Evolutionary conservation across 2,888 invertebrate species (phyloP).

Genomic region (Hipparchia sbordonii): DNA sequence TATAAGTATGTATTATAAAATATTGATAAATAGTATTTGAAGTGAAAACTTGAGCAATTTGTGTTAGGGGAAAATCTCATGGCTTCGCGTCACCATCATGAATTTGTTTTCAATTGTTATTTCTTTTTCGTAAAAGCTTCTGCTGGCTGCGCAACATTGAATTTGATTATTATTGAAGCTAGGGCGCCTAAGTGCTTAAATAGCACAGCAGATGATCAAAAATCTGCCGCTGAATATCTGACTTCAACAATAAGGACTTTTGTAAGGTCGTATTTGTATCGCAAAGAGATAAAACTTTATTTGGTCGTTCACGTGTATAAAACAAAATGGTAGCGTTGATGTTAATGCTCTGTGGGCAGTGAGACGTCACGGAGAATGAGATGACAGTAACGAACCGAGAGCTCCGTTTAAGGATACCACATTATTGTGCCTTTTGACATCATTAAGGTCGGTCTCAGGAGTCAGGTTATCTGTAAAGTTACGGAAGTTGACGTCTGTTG

Average conservation of each 20-base stretch:
- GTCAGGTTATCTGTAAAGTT: conserved; percentile 50
- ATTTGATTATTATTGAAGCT: no score
- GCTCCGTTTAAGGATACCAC: conserved; percentile 69
- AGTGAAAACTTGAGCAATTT: no score
- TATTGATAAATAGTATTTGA: no score
- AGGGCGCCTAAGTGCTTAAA: no score
- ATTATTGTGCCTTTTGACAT: conserved; percentile 79
- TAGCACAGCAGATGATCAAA: no score
- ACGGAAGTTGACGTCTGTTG: conserved; percentile 41
- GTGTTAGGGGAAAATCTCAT: no score
- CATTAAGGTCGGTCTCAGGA: conserved; percentile 66
- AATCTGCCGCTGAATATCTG: no score
- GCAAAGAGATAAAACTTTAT: conserved; percentile 58
- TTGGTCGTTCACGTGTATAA: conserved; percentile 47
- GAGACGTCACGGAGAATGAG: conserved; percentile 65
- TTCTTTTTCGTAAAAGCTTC: no score
- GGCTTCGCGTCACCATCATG: no score
- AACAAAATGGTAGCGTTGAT: conserved; percentile 52
- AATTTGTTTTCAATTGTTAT: no score
- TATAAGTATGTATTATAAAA: no score
- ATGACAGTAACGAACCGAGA: conserved; percentile 75
- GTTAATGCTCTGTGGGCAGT: conserved; percentile 67
- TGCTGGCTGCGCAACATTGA: no score
- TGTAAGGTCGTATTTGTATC: conserved; percentile 48
- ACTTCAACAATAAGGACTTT: neutral